A percentile compares a stretch with the other conserved stretches of the same genome.
Conservation (phyloP, 1,140 invertebrate species). For the Drosophila sp. region DNA sequence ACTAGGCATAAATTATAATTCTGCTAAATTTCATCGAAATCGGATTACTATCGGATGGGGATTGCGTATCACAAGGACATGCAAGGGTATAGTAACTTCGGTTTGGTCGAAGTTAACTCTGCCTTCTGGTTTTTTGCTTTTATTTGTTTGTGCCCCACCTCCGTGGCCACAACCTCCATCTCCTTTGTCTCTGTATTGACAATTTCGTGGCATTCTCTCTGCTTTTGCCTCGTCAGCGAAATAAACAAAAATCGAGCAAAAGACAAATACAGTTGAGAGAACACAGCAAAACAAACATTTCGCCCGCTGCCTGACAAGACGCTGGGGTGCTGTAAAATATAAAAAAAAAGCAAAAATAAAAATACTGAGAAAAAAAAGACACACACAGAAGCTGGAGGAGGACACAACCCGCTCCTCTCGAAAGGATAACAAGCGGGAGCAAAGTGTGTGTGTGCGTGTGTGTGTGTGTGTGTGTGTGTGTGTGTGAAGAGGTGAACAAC, state of each 20-base stretch:
- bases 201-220: slow-evolving; percentile 67
- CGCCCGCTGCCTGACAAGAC: slow-evolving; percentile 61
- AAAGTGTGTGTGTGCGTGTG: slow-evolving; percentile 2
- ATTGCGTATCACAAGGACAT: too few species aligned
- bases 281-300: slow-evolving; percentile 79
- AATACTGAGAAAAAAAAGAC: slow-evolving; percentile 32
- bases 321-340: slow-evolving; percentile 79
- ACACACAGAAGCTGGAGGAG: background rate
- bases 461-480: slow-evolving; percentile 16
- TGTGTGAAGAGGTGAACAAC: slow-evolving; percentile 69
- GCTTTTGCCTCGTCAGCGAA: slow-evolving; percentile 80
- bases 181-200: slow-evolving; percentile 58
- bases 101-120: too few species aligned
- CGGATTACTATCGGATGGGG: too few species aligned
- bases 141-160: slow-evolving; percentile 41
- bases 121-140: background rate
- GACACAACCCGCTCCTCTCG: background rate
- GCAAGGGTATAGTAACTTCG: too few species aligned
- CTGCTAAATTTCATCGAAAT: too few species aligned
- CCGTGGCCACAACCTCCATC: slow-evolving; percentile 3
- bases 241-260: slow-evolving; percentile 81
- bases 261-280: slow-evolving; percentile 73
- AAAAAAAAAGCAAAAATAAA: slow-evolving; percentile 35
- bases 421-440: slow-evolving; percentile 48
- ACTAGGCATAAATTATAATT: too few species aligned